Conservation (phyloP, 37 sponge, comb jelly and placozoan species). For the Dysidea cf. avara region DNA sequence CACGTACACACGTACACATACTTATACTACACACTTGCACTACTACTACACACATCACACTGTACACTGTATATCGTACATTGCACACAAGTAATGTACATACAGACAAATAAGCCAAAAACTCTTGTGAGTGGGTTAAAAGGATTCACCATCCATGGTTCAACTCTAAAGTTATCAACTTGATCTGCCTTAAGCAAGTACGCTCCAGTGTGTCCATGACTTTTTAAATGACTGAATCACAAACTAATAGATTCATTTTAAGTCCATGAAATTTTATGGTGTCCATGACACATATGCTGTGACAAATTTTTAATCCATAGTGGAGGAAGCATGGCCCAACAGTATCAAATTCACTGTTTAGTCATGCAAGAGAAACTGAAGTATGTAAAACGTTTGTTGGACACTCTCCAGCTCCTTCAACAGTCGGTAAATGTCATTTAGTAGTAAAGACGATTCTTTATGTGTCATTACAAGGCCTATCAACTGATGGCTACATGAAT, state of each 20-base stretch:
- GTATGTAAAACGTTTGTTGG: conserved; percentile 25
- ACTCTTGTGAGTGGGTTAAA: conserved; percentile 4
- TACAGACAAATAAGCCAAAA: conserved; percentile 14
- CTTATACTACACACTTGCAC: no score
- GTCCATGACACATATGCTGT: conserved; percentile 7
- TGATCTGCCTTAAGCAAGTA: no score
- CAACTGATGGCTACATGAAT: conserved; percentile 10
- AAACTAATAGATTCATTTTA: conserved; percentile 13
- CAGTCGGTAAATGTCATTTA: conserved; percentile 22
- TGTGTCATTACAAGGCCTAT: conserved; percentile 23
- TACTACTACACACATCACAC: no score
- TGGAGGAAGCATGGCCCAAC: conserved; percentile 23
- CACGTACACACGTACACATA: no score
- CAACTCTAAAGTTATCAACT: not conserved
- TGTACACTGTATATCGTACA: no score
- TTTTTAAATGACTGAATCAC: conserved; percentile 17
- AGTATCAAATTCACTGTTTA: conserved; percentile 17
- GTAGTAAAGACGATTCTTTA: conserved; percentile 15
- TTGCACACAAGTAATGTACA: no score
- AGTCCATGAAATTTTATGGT: conserved; percentile 17
- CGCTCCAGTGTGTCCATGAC: not conserved
- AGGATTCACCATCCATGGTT: conserved; percentile 22
- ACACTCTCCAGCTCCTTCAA: not conserved
- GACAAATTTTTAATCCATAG: conserved; percentile 20
- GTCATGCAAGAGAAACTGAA: conserved; percentile 31